phyloP scores from a whole-genome alignment of 2,113 vertebrate genomes.

The Microcebus jonahi region DNA sequence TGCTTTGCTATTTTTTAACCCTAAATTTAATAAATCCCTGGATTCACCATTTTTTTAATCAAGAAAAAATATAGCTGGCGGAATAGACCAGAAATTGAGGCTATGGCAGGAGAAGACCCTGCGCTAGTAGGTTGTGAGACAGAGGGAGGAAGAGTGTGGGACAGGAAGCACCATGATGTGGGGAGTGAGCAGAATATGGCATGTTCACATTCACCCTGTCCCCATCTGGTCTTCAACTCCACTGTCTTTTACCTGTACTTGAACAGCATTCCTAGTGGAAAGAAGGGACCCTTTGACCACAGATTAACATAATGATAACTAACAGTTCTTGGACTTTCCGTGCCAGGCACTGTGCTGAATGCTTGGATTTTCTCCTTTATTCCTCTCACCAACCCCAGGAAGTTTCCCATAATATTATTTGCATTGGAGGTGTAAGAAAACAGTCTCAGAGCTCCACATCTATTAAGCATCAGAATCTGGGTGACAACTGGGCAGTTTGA shows the following conservation, averaged over 20 bases:
- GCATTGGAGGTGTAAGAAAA: not conserved
- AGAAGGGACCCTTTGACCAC: not conserved
- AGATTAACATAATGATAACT: not conserved
- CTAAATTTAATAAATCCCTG: slow-evolving; percentile 40
- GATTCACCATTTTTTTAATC: not conserved
- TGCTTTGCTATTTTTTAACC: not conserved
- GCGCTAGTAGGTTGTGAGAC: not conserved
- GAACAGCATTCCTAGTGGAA: not conserved
- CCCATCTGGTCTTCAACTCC: not conserved
- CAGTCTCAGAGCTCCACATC: not conserved
- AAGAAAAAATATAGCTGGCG: not conserved
- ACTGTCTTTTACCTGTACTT: not conserved
- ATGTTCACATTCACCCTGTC: not conserved
- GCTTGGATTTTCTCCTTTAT: not conserved
- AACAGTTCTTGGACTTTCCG: not conserved
- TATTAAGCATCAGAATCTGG: not conserved
- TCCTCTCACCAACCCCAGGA: not conserved
- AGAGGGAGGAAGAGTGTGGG: rapidly evolving
- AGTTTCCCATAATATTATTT: not conserved
- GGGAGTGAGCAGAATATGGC: not conserved
- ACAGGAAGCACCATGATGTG: rapidly evolving
- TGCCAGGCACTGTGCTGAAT: not conserved
- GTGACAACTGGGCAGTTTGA: not conserved
- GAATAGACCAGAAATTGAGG: not conserved
- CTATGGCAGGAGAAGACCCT: not conserved